These are phyloP conservation scores for Arenaria interpres DNA, from an alignment of 2,113 vertebrate species.

Conservation along the genomic window DNA sequence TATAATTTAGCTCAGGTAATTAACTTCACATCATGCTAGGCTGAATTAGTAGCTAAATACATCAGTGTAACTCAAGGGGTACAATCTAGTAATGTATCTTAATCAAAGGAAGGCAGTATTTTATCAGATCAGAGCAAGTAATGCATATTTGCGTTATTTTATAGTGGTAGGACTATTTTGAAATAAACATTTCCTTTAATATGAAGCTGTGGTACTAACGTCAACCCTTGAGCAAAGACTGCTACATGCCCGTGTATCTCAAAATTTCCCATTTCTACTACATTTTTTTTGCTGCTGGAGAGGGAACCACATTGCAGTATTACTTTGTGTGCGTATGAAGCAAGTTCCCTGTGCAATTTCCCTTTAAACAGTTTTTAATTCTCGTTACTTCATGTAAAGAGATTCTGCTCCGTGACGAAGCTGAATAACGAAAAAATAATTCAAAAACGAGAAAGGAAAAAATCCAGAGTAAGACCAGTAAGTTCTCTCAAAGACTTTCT, in stretches of 20 bases:
- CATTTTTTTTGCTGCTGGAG: neutral
- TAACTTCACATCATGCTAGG: neutral
- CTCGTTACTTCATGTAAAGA: neutral
- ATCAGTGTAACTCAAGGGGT: neutral
- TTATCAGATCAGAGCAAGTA: conserved; percentile 17
- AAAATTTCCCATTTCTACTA: neutral
- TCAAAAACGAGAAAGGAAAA: neutral
- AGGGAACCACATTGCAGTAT: neutral
- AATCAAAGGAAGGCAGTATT: neutral
- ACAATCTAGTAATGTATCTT: neutral
- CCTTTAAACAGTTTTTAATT: neutral
- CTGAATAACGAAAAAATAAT: neutral
- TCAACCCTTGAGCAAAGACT: neutral
- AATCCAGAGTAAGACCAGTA: neutral
- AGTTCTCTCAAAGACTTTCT: neutral
- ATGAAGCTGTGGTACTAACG: neutral
- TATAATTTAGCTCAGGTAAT: neutral
- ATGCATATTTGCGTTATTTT: neutral
- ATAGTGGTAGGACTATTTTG: neutral
- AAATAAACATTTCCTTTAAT: neutral
- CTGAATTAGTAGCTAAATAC: neutral
- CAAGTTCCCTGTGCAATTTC: conserved; percentile 13
- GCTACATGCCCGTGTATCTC: neutral
- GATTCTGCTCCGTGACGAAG: neutral
- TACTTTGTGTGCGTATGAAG: neutral